Base-by-base conservation (phyloP, 2,888 invertebrate species). In the Polylopha cassiicola region DNA sequence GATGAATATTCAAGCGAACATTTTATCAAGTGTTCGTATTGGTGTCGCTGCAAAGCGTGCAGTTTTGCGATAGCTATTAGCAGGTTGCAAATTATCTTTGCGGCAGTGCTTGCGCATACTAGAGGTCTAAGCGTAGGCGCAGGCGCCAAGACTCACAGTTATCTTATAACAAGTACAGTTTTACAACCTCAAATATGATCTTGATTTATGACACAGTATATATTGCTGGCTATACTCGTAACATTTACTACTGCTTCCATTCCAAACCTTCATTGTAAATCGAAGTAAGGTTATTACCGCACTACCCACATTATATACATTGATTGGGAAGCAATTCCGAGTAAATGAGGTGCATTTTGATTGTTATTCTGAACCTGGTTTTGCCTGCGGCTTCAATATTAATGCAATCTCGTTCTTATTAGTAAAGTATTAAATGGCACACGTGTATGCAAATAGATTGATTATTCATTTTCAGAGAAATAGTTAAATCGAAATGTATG, bases 71-170 rank as follows among this genome's bases (percentile, higher is more conserved):
- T 64, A 65, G 65, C 65, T 73, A 77, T 76, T 80, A 81, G 75
- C 76, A 71, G 77, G 76, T 74, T 78, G 80, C 74, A 76, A 78
- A 80, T 78, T 74, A 74, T 71, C 46, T 46, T 61, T 61, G 59
- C 46, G 29, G 39, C 44, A 46, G 49, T 37, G 53, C 47, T 43
- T n/a, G n/a, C n/a, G n/a, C n/a, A n/a, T n/a, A n/a, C n/a, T n/a
- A n/a, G n/a, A 54, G 48, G 48, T 53, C 48, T 45, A 47, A 47
- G 73, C 71, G 77, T 76, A 65, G 76, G 80, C 73, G 78, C 66
- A 65, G 78, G 77, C 75, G 76, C 72, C 71, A 55, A 45, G 23
- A 47, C 55, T 51, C 49, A 45, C 51, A 49, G 52, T 47, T 48
- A 46, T 42, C 43, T 48, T 45, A 42, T 50, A 47, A 46, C 45